Evolutionary conservation across 1,140 invertebrate genomes (phyloP).

Genomic region (Cyclargus thomasi): DNA sequence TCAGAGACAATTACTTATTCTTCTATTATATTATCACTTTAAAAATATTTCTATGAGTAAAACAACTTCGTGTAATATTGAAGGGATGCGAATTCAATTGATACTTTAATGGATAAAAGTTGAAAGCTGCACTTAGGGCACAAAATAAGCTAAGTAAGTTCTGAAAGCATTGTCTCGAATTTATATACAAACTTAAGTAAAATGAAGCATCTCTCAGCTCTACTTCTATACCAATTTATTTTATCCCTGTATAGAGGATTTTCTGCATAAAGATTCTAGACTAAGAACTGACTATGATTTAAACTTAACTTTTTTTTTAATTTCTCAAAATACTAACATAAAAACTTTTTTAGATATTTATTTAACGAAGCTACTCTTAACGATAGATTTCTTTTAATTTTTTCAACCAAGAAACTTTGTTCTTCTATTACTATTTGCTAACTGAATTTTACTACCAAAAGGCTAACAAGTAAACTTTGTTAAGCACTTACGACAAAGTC

Average conservation of each 20-base stretch:
- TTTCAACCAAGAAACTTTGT: too few species aligned
- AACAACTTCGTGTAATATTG: not conserved
- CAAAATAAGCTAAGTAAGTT: slow-evolving; percentile 1
- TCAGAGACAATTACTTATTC: too few species aligned
- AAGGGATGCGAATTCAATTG: not conserved
- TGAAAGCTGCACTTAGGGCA: slow-evolving; percentile 2
- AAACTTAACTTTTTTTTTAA: too few species aligned
- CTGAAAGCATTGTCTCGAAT: slow-evolving; percentile 10
- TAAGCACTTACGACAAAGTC: too few species aligned
- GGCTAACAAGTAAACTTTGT: too few species aligned
- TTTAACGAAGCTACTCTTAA: too few species aligned
- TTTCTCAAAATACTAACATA: too few species aligned
- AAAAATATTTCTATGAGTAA: not conserved
- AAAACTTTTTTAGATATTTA: too few species aligned
- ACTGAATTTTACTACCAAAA: too few species aligned
- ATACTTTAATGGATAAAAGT: not conserved
- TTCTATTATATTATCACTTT: not conserved
- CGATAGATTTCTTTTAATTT: too few species aligned
- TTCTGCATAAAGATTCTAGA: not conserved
- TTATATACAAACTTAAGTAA: slow-evolving; percentile 13
- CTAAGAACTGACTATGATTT: not conserved
- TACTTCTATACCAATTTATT: slow-evolving; percentile 10
- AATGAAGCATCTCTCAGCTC: slow-evolving; percentile 2
- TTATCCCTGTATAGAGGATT: slow-evolving; percentile 2
- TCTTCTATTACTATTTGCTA: too few species aligned